Base-by-base conservation (phyloP, 2,797 vertebrate genomes). In the Jordanella pulchra region DNA sequence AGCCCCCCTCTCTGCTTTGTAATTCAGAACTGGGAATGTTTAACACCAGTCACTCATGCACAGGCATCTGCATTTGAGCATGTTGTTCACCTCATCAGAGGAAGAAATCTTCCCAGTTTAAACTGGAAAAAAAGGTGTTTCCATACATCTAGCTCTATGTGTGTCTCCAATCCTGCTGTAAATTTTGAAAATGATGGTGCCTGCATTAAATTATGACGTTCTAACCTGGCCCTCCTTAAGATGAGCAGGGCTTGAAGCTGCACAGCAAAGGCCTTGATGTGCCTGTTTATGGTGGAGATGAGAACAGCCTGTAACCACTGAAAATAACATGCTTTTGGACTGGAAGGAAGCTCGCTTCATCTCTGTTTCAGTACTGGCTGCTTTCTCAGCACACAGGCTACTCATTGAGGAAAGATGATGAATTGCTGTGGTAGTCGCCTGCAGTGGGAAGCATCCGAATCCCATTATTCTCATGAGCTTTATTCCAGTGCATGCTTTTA, bases 1-100 rank as follows among this genome's bases (percentile, higher is more conserved):
- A 81, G 69, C 77, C 77, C 72, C 53, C 65, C 42, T 54, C 72
- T 73, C 69, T 13, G 51, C 64, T 42, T 65, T 82, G 87, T 91
- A 91, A 90, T 91, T 87, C 84, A 90, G 88, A 71, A 90, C 87
- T 80, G 78, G 84, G 78, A 89, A 90, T 78, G 84, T 80, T 91
- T 86, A 87, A 84, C 91, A 85, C 82, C 81, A 84, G 78, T 88
- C 86, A 83, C 82, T 91, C 87, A 87, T 84, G 86, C 80, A 78
- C 66, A 72, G 81, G 77, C 82, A 65, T 80, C 86, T 84, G 81
- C 86, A 85, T 91, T 86, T 85, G 78, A 87, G 84, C 84, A 84
- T 83, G 91, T 86, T 89, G 68, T 81, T 88, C 83, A 84, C 78
- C 84, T 89, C 87, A 79, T 84, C 80, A 28, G 77, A 58, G 83